Evolutionary conservation across 64 coral and sea anemone species (phyloP), one percentile per base, ranked within the genome.

Genomic region (Orbicella faveolata): DNA sequence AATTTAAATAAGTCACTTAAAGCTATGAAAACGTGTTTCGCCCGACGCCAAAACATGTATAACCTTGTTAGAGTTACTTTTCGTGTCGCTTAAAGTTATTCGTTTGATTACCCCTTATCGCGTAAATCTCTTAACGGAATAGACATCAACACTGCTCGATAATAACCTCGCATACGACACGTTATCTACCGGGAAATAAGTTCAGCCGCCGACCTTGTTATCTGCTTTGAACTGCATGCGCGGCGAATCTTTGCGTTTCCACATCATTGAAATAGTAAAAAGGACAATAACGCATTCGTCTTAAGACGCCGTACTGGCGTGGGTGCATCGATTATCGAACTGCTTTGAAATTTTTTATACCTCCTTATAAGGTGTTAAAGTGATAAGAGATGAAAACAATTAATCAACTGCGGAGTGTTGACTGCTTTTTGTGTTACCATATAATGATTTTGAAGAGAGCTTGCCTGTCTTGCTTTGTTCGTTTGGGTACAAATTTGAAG

Each of bases 1-100:
- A 85, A 85, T 85, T 65, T 85, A 52, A 41, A 52, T 85, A 85
- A 85, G 82, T 72, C 63, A 52, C 63, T 52, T 82, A 85, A 84
- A 83, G 25, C 80, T 83, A 20, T 20, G 19, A 41, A 83, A 63
- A 83, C 80, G 62, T 62, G 80, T 83, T 34, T 83, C 16, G 36
- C 17, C 63, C 52, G 82, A 85, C 65, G 82, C 82, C 36, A 17
- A 51, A 16, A 21, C 64, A 41, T 21, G 41, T 72, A 85, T 85
- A 85, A 52, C 82, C 82, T 70, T 85, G 82, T 85, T 85, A 72
- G 72, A 73, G 15, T 85, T 52, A 52, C 82, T 73, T 73, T 72
- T 14, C 33, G 64, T 85, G 64, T 85, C 39, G 82, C 82, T 72
- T 85, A 72, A 52, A 85, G 66, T 85, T 72, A 85, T 66, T 73